Evolutionary conservation across 92 coral and sea anemone genomes (phyloP), one percentile per base, ranked within the genome.

Genomic region (Diadumene lineata): DNA sequence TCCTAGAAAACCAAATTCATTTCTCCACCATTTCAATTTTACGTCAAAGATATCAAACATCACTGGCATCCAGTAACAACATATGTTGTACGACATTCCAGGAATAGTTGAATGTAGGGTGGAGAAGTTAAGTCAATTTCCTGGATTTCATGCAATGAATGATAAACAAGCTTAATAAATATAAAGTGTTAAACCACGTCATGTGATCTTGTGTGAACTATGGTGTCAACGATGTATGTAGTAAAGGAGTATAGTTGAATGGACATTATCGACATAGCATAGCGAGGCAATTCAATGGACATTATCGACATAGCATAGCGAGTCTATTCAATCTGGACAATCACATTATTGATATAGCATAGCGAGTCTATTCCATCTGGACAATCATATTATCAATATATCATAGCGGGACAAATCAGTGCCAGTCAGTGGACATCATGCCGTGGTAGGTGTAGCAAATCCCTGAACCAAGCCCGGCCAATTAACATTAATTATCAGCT

Each of bases 121-220:
- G 77, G 55, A 15, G 26, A 23, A 72, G 77, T 21, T 72, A 72
- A 72, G 56, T 72, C 21, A 56, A 72, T 72, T 72, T 72, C 77
- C 77, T 72, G 77, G 77, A 25, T 13, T 32, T 28, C 48, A n/a
- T 18, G 66, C 60, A 3, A 53, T 57, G 64, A 44, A 29, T 70
- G 64, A n/a, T 60, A 22, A 62, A 62, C 22, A 30, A 62, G 68
- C 28, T 62, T 4, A 62, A 27, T 1, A 3, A 10, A 1, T 28
- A 15, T 9, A n/a, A n/a, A 55, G 64, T 58, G 31, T 4, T 25
- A 22, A 1, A 25, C 64, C 4, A 28, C 43, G 43, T 1, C 77
- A 56, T 72, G 56, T 72, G 51, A 66, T 31, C 29, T 72, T 72
- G 30, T 19, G n/a, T 32, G 65, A 50, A 15, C 53, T 48, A 72